Base-by-base conservation (phyloP, 1,140 invertebrate genomes). In the Drosophila leontia region DNA sequence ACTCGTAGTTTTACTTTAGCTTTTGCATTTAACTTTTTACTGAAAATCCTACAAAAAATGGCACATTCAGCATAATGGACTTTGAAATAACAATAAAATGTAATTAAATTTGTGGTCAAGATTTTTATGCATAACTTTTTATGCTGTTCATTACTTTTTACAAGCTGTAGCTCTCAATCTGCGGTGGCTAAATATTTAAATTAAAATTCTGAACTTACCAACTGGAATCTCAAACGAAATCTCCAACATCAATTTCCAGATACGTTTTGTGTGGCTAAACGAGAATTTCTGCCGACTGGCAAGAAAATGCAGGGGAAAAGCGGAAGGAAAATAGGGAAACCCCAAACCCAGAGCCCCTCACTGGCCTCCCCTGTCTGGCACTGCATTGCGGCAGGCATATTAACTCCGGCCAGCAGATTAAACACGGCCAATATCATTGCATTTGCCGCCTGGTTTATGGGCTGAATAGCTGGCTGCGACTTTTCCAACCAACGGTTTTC, bases 401-500 rank as follows among this genome's bases (percentile, higher is more conserved):
- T 71, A 78, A 74, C 74, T 77, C 42, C 57, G 47, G 51, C 45
- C 29, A 37, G 68, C 69, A 88, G 84, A 83, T 87, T 87, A 83
- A 80, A 77, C 68, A 55, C 58, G 75, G 23, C 61, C 74, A 81
- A 85, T 74, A 80, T 69, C 61, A 59, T 69, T 85, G 78, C 75
- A 78, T 75, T 88, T 88, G 83, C 61, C 59, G 69, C 67, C 80
- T 75, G 82, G 77, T 87, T 88, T 87, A 87, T 84, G 77, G 61
- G 26, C 62, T 53, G 72, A 74, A 84, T 78, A 78, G 78, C 80
- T 64, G 39, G 35, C 45, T 12, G 26, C 41, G 53, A 56, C 53
- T 55, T 19, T 55, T 15, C 51, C 47, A 57, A 50, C 55, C 37
- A 42, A 23, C 72, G 51, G 62, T 56, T 26, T 55, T 41, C 44